phyloP scores from a whole-genome alignment of 2,113 vertebrate species.

The Toxotes jaculatrix region DNA sequence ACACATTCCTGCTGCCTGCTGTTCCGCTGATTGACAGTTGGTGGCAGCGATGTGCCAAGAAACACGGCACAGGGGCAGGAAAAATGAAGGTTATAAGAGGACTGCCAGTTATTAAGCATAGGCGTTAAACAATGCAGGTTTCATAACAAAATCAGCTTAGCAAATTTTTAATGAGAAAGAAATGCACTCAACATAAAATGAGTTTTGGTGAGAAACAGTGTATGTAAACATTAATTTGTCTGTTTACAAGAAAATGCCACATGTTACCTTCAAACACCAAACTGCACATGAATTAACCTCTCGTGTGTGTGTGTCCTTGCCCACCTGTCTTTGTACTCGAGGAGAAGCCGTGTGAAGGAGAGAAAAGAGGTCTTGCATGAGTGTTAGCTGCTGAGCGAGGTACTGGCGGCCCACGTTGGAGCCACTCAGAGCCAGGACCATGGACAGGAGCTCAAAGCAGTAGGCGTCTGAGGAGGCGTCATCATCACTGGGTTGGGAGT shows the following conservation, averaged over 20 bases:
- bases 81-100: background rate
- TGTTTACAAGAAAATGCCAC: background rate
- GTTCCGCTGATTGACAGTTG: slow-evolving; percentile 7
- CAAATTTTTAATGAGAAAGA: background rate
- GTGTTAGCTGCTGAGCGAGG: slow-evolving; percentile 95
- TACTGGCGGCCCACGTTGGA: slow-evolving; percentile 98
- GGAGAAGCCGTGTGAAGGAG: slow-evolving; percentile 97
- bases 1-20: background rate
- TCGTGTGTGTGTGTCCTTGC: slow-evolving; percentile 18
- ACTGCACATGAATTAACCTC: background rate
- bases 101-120: background rate
- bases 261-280: background rate
- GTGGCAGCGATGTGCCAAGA: slow-evolving; percentile 8
- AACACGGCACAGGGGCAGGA: background rate
- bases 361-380: slow-evolving; percentile 98
- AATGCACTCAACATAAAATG: background rate
- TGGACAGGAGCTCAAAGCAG: slow-evolving; percentile 98
- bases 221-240: background rate
- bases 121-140: background rate
- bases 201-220: background rate
- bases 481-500: slow-evolving; percentile 96
- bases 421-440: slow-evolving; percentile 96
- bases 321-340: slow-evolving; percentile 97
- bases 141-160: background rate
- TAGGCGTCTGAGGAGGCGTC: slow-evolving; percentile 97